Base-by-base conservation (phyloP, 2,888 invertebrate species). In the Drosophila anomelani region DNA sequence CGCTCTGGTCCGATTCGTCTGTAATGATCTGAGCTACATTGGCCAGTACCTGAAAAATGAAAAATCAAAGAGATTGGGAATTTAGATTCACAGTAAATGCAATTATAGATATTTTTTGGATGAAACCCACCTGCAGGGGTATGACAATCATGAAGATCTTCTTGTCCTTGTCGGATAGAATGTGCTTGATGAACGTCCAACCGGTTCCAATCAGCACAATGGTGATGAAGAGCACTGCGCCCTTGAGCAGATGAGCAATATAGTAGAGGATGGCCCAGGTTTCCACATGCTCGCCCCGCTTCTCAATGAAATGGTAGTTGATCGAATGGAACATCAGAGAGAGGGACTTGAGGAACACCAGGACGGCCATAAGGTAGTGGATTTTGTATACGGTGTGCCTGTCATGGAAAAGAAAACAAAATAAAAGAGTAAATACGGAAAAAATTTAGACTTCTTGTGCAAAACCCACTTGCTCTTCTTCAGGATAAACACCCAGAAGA, bases 151-250 rank as follows among this genome's bases (percentile, higher is more conserved):
- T 97, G 92, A 99, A 99, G 20, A 99, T 95, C 91, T 98, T 98
- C 93, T 99, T 98, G 91, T 99, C 99, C 77, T 98, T 95, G 83
- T 98, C 98, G 0, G 98, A 97, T 29, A 99, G 94, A 79, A 99
- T 97, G 92, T 99, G 98, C 91, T 99, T 99, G 84, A 99, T 98
- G 91, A 99, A 99, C 43, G 98, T 98, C 98, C 99, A 99, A 0
- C 99, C 99, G 8, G 99, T 98, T 53, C 99, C 99, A 80, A 99
- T 97, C 13, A 99, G 94, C 13, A 99, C 96, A 79, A 99, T 96
- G 0, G 98, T 98, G 69, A 99, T 98, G 91, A 99, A 99, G 57
- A 99, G 93, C 49, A 99, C 95, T 0, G 98, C 97, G 13, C 98
- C 97, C 92, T 97, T 97, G 66, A 98, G 93, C 95, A 99, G 94